Percentiles rank a stretch among this genome's conserved stretches.
Evolutionary conservation across 2,797 vertebrate species (phyloP).

Genomic region (Nyctalus aviator): DNA sequence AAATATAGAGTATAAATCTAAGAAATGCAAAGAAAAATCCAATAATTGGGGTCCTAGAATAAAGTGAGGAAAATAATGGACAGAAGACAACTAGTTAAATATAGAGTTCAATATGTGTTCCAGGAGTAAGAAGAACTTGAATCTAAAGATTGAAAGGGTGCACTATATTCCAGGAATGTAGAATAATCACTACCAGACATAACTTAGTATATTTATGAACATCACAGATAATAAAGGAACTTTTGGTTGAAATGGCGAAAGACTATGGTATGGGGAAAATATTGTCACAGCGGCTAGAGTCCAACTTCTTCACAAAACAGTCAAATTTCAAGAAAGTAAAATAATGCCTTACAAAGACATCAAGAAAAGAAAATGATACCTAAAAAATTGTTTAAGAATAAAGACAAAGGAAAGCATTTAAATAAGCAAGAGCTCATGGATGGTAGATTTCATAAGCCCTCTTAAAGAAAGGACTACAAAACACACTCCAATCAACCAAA

Average conservation of each 20-base stretch:
- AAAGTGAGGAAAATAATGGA: background rate
- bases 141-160: background rate
- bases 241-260: background rate
- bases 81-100: background rate
- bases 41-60: background rate
- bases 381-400: conserved; percentile 26
- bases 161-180: background rate
- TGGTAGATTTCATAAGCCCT: background rate
- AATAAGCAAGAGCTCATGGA: background rate
- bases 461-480: conserved; percentile 31
- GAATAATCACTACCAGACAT: background rate
- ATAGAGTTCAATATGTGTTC: background rate
- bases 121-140: conserved; percentile 5
- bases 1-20: background rate
- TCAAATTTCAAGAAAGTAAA: conserved; percentile 17
- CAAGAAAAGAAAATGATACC: conserved; percentile 20
- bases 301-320: background rate
- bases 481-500: background rate
- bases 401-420: conserved; percentile 21
- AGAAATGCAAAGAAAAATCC: background rate
- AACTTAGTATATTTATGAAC: background rate
- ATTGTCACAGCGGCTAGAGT: background rate
- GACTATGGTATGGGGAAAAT: background rate
- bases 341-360: background rate
- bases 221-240: conserved; percentile 4